These are phyloP conservation scores for Leucozona laternaria DNA, from an alignment of 2,888 invertebrate species.

Conservation along the genomic window DNA sequence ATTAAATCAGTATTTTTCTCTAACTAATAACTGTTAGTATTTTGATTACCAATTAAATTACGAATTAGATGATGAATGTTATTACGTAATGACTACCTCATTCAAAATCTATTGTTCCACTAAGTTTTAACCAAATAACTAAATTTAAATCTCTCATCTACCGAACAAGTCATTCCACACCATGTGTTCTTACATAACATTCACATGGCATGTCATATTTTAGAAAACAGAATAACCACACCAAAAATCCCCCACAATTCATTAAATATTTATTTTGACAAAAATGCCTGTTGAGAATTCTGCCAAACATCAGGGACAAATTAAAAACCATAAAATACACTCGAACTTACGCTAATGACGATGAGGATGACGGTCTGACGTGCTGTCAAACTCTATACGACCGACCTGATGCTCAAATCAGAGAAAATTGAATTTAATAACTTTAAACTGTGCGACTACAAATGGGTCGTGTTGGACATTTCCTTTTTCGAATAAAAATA, in stretches of 20 bases:
- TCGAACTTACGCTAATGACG: not conserved
- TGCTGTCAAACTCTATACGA: not conserved
- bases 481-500: not conserved
- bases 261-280: constrained; percentile 35
- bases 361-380: not conserved
- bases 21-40: no score
- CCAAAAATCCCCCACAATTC: not conserved
- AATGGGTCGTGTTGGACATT: not conserved
- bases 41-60: no score
- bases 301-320: not conserved
- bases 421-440: constrained; percentile 29
- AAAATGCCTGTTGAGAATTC: not conserved
- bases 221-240: not conserved
- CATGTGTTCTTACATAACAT: not conserved
- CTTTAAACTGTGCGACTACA: not conserved
- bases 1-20: no score
- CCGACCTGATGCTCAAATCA: not conserved
- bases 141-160: not conserved
- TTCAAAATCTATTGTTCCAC: no score
- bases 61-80: no score
- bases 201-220: not conserved
- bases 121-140: not conserved
- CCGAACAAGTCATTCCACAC: not conserved
- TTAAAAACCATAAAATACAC: constrained; percentile 18
- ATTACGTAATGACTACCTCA: no score